Evolutionary conservation across 1,140 invertebrate genomes (phyloP).

Genomic region (Oryzaephilus surinamensis): DNA sequence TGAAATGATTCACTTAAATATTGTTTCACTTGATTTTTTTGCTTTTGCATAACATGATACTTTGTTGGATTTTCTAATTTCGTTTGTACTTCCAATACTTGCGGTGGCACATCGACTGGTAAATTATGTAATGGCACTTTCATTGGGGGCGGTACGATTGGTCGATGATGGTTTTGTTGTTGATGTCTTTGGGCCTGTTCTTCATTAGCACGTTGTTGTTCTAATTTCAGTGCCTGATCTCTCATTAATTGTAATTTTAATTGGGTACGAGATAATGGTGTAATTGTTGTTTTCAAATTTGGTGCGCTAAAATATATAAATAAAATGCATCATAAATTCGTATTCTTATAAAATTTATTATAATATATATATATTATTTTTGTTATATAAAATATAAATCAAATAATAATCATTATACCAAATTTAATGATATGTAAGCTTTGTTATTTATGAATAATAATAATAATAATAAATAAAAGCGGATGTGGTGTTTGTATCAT

Average conservation of each 20-base stretch:
- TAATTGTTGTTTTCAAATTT: constrained; percentile 68
- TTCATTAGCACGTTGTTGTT: constrained; percentile 40
- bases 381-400: too few relatives aligned
- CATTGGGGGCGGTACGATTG: constrained; percentile 42
- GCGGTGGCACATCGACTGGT: constrained; percentile 62
- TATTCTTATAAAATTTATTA: background rate
- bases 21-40: constrained; percentile 77
- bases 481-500: too few relatives aligned
- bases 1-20: constrained; percentile 71
- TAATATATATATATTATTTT: background rate
- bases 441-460: too few relatives aligned
- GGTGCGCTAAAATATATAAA: constrained; percentile 56
- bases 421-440: too few relatives aligned
- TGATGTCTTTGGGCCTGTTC: constrained; percentile 19
- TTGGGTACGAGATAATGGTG: constrained; percentile 70
- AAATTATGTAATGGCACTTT: constrained; percentile 47
- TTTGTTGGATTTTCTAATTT: constrained; percentile 80
- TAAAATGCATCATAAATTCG: background rate
- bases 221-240: constrained; percentile 64
- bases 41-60: constrained; percentile 84
- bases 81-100: constrained; percentile 74
- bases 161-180: constrained; percentile 43
- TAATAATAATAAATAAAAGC: too few relatives aligned
- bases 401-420: too few relatives aligned
- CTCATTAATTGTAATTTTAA: constrained; percentile 78